A percentile compares a stretch with the other conserved stretches of the same genome.
phyloP scores from a whole-genome alignment of 2,888 invertebrate species.

The Chrysina gloriosa region DNA sequence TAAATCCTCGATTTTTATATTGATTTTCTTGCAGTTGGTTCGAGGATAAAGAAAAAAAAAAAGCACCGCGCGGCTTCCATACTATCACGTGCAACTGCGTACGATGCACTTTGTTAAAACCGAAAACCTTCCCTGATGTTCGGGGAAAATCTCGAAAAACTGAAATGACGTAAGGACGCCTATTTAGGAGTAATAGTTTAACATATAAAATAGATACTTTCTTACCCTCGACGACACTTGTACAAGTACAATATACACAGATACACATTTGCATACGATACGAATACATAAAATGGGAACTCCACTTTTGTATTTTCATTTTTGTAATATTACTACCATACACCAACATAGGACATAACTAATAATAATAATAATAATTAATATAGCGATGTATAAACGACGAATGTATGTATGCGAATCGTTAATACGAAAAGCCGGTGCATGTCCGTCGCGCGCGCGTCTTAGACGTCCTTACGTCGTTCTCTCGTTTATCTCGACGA shows the following conservation, averaged over 20 bases:
- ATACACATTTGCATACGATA: not conserved
- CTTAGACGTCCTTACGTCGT: slow-evolving; percentile 29
- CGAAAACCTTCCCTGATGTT: not conserved
- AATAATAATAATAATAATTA: not conserved
- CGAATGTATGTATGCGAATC: not conserved
- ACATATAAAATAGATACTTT: not conserved
- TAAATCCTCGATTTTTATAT: not conserved
- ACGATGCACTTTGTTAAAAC: slow-evolving; percentile 59
- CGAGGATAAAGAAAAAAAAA: slow-evolving; percentile 8
- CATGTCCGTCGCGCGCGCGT: not conserved
- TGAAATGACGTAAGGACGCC: slow-evolving; percentile 49
- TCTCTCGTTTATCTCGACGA: slow-evolving; percentile 18
- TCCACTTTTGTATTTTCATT: slow-evolving; percentile 24
- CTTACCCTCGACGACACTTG: not conserved
- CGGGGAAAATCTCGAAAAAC: slow-evolving; percentile 46
- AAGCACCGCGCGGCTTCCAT: slow-evolving; percentile 60
- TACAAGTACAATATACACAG: slow-evolving; percentile 11
- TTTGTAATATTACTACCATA: slow-evolving; percentile 1
- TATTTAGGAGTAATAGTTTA: not conserved
- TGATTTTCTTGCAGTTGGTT: slow-evolving; percentile 30
- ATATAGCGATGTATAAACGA: not conserved
- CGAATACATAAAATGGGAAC: slow-evolving; percentile 2
- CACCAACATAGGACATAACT: not conserved
- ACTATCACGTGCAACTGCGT: slow-evolving; percentile 59
- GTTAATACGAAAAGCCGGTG: not conserved